Base-by-base conservation (phyloP, 2,888 invertebrate species). In the Rotaria sp. region DNA sequence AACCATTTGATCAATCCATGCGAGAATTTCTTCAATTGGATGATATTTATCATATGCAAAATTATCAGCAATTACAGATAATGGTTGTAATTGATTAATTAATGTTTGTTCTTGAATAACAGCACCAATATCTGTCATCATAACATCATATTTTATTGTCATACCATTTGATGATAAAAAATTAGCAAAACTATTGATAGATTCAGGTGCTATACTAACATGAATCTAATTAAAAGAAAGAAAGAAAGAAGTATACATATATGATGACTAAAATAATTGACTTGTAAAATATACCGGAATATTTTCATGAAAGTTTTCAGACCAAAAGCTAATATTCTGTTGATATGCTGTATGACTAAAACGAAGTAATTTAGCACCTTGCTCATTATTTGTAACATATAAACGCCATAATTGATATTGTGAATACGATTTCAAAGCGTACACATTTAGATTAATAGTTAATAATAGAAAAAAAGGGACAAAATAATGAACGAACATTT, bases 1-100 rank as follows among this genome's bases (percentile, higher is more conserved):
- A 57, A 84, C 75, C 15, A 57, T 85, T 57, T 85, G 41, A 59
- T 84, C 84, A 55, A 85, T 85, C 85, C 85, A 85, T 57, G 84
- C 57, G 24, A 45, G 55, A 30, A 85, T 84, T 45, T 85, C 85
- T 15, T 84, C 84, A 30, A 85, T 21, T 24, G 85, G 84, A 59
- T 85, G 85, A 48, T 85, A 85, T 45, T 85, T 85, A 18, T 57
- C 85, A 59, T 85, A 85, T 15, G 80, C 85, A 48, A 85, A 85
- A 59, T 85, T 84, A 85, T 85, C 38, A 21, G 26, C 11, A 38
- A 21, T 75, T 0, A 35, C 41, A 26, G 10, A 0, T 1, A 5
- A 38, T 35, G 15, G 30, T 11, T 15, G 15, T 74, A 74, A 35
- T 10, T 57, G 26, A n/a, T 57, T 26, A n/a, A n/a, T 5, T 8